Evolutionary conservation across 2,113 vertebrate species (phyloP).

Genomic region (Turnix velox): DNA sequence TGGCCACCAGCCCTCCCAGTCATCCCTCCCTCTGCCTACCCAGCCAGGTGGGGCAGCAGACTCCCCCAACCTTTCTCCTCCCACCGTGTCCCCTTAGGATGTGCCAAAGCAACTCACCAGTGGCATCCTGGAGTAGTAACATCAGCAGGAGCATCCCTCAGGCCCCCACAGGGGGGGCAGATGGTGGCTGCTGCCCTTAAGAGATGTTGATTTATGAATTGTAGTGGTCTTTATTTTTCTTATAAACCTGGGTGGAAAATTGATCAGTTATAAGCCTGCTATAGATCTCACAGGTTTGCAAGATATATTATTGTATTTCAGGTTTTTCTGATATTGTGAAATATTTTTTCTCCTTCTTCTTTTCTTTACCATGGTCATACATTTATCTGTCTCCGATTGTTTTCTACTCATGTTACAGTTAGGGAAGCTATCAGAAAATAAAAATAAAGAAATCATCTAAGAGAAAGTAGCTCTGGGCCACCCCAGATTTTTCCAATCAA

Average conservation of each 20-base stretch:
- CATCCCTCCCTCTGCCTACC: too few relatives aligned
- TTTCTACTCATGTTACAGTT: constrained; percentile 63
- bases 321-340: constrained; percentile 49
- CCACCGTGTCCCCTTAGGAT: too few relatives aligned
- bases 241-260: constrained; percentile 64
- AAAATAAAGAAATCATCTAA: constrained; percentile 73
- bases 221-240: constrained; percentile 53
- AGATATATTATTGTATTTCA: constrained; percentile 64
- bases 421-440: constrained; percentile 67
- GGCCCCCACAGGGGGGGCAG: too few relatives aligned
- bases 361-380: background rate
- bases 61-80: too few relatives aligned
- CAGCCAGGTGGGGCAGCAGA: too few relatives aligned
- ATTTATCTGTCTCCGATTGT: constrained; percentile 40
- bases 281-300: constrained; percentile 53
- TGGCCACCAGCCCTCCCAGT: too few relatives aligned
- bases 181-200: too few relatives aligned
- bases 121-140: too few relatives aligned
- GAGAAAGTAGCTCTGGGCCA: constrained; percentile 70
- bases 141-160: too few relatives aligned
- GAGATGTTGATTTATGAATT: constrained; percentile 67
- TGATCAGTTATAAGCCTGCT: constrained; percentile 62
- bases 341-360: background rate
- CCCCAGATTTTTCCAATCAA: constrained; percentile 68
- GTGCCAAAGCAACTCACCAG: too few relatives aligned